Percentiles rank a stretch among this genome's conserved stretches.
phyloP scores from a whole-genome alignment of 2,797 vertebrate genomes.

The Sphaeramia orbicularis region DNA sequence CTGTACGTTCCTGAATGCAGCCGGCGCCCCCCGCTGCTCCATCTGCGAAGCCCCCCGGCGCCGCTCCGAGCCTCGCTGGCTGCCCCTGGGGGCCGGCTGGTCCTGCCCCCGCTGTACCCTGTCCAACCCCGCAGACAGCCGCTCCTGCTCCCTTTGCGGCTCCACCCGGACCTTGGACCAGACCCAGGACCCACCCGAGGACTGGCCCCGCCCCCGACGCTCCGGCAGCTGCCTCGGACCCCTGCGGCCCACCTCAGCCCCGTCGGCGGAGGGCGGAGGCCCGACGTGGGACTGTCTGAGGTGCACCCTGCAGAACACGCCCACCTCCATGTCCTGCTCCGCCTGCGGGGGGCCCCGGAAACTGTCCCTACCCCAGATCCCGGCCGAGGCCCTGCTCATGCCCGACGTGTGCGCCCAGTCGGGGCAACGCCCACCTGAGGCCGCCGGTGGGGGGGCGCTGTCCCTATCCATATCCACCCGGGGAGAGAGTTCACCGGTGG shows the following conservation, averaged over 20 bases:
- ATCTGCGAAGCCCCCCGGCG: conserved; percentile 90
- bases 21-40: conserved; percentile 88
- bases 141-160: conserved; percentile 86
- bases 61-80: conserved; percentile 84
- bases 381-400: conserved; percentile 83
- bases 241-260: conserved; percentile 18
- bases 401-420: conserved; percentile 83
- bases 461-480: conserved; percentile 40
- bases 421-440: background rate
- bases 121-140: conserved; percentile 82
- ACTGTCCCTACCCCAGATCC: conserved; percentile 91
- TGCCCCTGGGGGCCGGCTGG: conserved; percentile 84
- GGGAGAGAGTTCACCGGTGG: conserved; percentile 45
- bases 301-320: conserved; percentile 90
- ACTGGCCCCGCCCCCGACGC: conserved; percentile 45
- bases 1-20: conserved; percentile 90
- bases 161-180: conserved; percentile 10
- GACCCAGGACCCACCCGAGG: fast-evolving
- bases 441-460: background rate
- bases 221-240: conserved; percentile 65
- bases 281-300: conserved; percentile 71
- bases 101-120: conserved; percentile 89
- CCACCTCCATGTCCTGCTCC: conserved; percentile 88
- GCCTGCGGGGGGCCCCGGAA: conserved; percentile 90
- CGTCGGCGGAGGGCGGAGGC: background rate